Evolutionary conservation across 2,888 invertebrate genomes (phyloP), one percentile per base, ranked within the genome.

Genomic region (Colostygia pectinataria): DNA sequence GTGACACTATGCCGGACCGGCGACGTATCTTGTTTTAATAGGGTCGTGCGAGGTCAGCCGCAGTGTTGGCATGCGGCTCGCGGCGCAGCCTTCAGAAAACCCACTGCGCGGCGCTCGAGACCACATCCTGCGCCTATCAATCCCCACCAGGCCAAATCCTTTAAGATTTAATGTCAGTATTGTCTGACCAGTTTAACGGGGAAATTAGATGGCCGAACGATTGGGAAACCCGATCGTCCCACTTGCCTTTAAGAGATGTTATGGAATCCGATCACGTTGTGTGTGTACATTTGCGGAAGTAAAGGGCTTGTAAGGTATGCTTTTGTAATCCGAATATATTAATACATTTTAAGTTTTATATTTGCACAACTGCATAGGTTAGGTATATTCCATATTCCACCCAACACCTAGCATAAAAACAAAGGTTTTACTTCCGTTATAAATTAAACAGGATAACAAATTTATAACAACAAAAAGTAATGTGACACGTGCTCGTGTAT

Each of bases 61-160:
- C 74, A 62, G 74, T 71, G 86, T 89, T 90, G 86, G 89, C 90
- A 90, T 90, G 90, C 90, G 89, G 82, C 90, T 74, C 90, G 87
- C 81, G 83, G 76, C 84, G 74, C 87, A 89, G 90, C 90, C 90
- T 89, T 90, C 90, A 86, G 88, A 88, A 89, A 87, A 86, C 82
- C 90, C 90, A 89, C 89, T 89, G 89, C 80, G 80, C 65, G 62
- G 65, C 64, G 80, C 69, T 71, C 53, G 81, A 71, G 76, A 71
- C 80, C 70, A 74, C 74, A 78, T 86, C 89, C 88, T 85, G 85
- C 69, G 67, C 64, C 64, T 67, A 69, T 68, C 54, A 71, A 74
- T 77, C 78, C 80, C 74, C 85, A 76, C 76, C 65, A 57, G 60
- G 49, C 68, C 67, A 64, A 63, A 6, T 80, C 85, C 83, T 82